phyloP scores from a whole-genome alignment of 2,888 invertebrate species.

The Apoda limacodes region DNA sequence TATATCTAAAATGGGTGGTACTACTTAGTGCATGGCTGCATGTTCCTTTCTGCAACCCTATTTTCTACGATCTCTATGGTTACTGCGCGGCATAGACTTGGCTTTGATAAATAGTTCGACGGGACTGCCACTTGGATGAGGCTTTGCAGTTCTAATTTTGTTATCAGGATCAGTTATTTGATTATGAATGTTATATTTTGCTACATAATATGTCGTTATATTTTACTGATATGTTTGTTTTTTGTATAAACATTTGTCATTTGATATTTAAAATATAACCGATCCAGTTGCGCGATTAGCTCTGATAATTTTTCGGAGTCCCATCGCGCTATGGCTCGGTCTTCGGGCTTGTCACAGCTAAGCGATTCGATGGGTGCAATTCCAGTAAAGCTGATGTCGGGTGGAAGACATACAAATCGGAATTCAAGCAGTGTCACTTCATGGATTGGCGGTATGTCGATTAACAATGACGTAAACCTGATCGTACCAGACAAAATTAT shows the following conservation, averaged over 20 bases:
- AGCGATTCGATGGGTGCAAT: slow-evolving; percentile 65
- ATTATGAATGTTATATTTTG: slow-evolving; percentile 30
- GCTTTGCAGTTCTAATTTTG: slow-evolving; percentile 32
- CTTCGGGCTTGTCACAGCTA: slow-evolving; percentile 50
- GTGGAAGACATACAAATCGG: slow-evolving; percentile 55
- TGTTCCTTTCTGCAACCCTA: slow-evolving; percentile 60
- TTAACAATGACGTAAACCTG: slow-evolving; percentile 64
- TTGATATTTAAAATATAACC: no score
- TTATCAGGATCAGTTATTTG: slow-evolving; percentile 14
- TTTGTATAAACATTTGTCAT: no score
- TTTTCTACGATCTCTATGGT: slow-evolving; percentile 70
- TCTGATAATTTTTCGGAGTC: slow-evolving; percentile 44
- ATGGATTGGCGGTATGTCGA: slow-evolving; percentile 68
- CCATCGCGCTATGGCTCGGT: slow-evolving; percentile 54
- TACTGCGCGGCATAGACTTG: slow-evolving; percentile 69
- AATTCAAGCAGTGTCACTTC: slow-evolving; percentile 53
- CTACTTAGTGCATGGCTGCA: slow-evolving; percentile 65
- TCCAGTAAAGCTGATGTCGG: slow-evolving; percentile 69
- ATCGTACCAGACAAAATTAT: slow-evolving; percentile 64
- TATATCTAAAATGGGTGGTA: no score
- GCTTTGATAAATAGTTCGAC: slow-evolving; percentile 57
- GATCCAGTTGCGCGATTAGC: slow-evolving; percentile 52
- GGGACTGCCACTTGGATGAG: slow-evolving; percentile 45
- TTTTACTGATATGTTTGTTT: slow-evolving; percentile 52
- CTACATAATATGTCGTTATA: slow-evolving; percentile 57